Percentiles rank a stretch among this genome's conserved stretches.
Conservation (phyloP, 2,113 vertebrate species). For the Protobothrops mucrosquamatus region DNA sequence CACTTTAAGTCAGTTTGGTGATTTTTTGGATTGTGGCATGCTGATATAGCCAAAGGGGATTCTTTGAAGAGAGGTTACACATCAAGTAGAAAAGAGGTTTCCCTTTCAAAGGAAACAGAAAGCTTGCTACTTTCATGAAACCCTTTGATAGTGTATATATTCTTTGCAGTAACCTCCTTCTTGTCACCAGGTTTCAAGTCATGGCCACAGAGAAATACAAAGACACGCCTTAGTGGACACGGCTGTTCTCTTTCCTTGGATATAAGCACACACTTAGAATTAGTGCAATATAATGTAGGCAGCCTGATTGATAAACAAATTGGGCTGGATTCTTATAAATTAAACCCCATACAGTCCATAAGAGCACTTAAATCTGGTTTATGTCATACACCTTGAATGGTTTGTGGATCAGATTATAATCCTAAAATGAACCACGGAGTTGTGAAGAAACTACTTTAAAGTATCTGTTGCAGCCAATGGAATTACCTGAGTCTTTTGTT, state of each 20-base stretch:
- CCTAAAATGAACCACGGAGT: neutral
- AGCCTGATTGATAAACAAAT: neutral
- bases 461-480: neutral
- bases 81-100: conserved; percentile 16
- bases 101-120: conserved; percentile 14
- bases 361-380: neutral
- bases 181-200: neutral
- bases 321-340: neutral
- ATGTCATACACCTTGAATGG: neutral
- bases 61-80: conserved; percentile 11
- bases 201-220: neutral
- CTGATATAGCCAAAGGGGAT: conserved; percentile 1
- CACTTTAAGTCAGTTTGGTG: neutral
- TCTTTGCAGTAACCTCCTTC: neutral
- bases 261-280: neutral
- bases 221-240: neutral
- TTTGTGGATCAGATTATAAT: neutral
- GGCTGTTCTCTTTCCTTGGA: neutral
- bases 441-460: neutral
- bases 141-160: neutral
- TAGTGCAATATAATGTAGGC: neutral
- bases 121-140: conserved; percentile 1
- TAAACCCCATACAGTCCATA: neutral
- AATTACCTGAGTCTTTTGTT: neutral
- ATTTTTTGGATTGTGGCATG: neutral